Base-by-base conservation (phyloP, 2,113 vertebrate genomes). In the Paramisgurnus dabryanus region DNA sequence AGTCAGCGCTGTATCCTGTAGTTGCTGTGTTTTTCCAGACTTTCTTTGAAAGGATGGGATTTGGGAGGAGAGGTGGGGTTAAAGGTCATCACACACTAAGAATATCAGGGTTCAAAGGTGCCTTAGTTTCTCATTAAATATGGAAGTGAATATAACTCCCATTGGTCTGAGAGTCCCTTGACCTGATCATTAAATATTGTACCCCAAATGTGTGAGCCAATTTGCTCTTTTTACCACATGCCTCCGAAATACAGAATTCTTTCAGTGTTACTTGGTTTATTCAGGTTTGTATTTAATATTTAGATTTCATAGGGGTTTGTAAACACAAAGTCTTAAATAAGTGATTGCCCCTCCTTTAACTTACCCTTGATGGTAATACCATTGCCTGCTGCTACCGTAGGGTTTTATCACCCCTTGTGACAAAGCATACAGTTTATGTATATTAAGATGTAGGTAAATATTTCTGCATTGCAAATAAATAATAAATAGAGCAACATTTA, bases 21-120 rank as follows among this genome's bases (percentile, higher is more conserved):
- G 75, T 85, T 82, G 69, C 80, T 58, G 17, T 89, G 85, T 82
- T 87, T 57, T 57, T 73, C 45, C 71, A 7, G 61, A 83, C 74
- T 18, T 66, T 67, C 79, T 86, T 34, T 34, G 27, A 34, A 34
- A 78, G 67, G 65, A 71, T 78, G 70, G 73, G 69, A 69, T 60
- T 68, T 6, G 69, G 67, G 34, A 58, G 75, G 69, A 70, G 49
- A 53, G 67, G 47, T 65, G 73, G 63, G 64, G 50, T 63, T 39
- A 34, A 5, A 70, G 53, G 72, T 66, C 60, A 80, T 80, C 55
- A 41, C 60, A 67, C 13, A 50, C 68, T 18, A 67, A 82, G 18
- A 69, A 84, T 78, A 86, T 91, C 89, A 91, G 90, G 88, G 87
- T 90, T 87, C 86, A 76, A 83, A 79, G 90, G 87, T 93, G 92